Percentiles rank a stretch among this genome's conserved stretches.
phyloP scores from a whole-genome alignment of 92 coral and sea anemone species.

The Porites divaricata region DNA sequence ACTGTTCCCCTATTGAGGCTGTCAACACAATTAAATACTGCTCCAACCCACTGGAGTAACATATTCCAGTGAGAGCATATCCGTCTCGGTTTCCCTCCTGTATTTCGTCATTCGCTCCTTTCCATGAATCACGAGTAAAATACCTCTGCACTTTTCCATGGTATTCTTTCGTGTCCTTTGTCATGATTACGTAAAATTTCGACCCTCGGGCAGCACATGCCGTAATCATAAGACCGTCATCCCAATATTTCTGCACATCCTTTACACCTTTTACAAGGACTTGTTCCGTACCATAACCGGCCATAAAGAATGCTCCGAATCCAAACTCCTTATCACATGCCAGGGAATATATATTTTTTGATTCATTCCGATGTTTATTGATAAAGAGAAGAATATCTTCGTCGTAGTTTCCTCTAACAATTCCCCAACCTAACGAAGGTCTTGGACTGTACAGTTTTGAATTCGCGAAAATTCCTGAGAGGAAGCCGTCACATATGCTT shows the following conservation, averaged over 20 bases:
- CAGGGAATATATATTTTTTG: not conserved
- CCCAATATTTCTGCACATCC: not conserved
- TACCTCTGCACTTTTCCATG: not conserved
- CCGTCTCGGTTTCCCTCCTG: not conserved
- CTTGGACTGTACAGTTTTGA: not conserved
- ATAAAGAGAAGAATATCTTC: no score
- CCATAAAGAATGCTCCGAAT: slow-evolving; percentile 2
- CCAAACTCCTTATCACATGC: not conserved
- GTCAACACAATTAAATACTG: slow-evolving; percentile 13
- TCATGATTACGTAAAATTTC: slow-evolving; percentile 4
- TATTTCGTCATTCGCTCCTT: not conserved
- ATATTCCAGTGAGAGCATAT: not conserved
- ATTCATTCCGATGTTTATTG: no score
- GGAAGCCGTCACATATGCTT: not conserved
- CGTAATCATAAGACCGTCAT: not conserved
- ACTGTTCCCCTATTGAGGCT: not conserved
- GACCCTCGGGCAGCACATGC: slow-evolving; percentile 3
- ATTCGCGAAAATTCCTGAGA: not conserved
- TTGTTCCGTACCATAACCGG: not conserved
- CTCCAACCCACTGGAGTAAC: not conserved
- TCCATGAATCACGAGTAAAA: not conserved
- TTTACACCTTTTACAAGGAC: not conserved
- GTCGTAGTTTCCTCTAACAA: not conserved
- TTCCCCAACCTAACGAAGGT: not conserved
- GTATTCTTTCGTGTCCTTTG: not conserved